Evolutionary conservation across 2,113 vertebrate genomes (phyloP).

Genomic region (Pleuronectes platessa): DNA sequence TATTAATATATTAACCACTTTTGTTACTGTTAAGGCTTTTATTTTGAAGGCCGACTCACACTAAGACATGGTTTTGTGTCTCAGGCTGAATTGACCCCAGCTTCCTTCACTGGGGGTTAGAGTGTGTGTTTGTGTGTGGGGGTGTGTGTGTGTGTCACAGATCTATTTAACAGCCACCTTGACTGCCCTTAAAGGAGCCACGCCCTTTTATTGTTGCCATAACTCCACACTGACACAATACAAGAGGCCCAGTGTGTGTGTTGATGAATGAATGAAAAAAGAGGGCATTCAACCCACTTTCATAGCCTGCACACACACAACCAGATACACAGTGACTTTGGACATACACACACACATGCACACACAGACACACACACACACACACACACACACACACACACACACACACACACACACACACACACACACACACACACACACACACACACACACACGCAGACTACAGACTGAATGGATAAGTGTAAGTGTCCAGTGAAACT

Average conservation of each 20-base stretch:
- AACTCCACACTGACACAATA: conserved; percentile 30
- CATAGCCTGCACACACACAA: too few relatives aligned
- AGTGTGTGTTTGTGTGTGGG: conserved; percentile 8
- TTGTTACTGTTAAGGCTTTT: conserved; percentile 24
- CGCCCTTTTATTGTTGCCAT: conserved; percentile 24
- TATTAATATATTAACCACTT: too few relatives aligned
- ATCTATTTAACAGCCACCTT: conserved; percentile 66
- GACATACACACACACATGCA: not conserved
- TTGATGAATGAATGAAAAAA: not conserved
- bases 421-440: not conserved
- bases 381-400: too few relatives aligned
- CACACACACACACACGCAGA: not conserved
- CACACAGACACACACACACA: too few relatives aligned
- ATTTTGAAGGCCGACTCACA: conserved; percentile 58
- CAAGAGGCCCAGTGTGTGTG: not conserved
- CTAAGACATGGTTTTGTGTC: not conserved
- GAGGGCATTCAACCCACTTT: not conserved
- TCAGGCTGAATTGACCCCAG: conserved; percentile 18
- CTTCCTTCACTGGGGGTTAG: conserved; percentile 37
- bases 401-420: not conserved
- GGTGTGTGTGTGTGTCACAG: conserved; percentile 30
- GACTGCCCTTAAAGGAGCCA: conserved; percentile 74
- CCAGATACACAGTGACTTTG: too few relatives aligned
- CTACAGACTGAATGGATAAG: too few relatives aligned
- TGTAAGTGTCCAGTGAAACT: too few relatives aligned